Base-by-base conservation (phyloP, 2,113 vertebrate species). In the Talpa occidentalis region DNA sequence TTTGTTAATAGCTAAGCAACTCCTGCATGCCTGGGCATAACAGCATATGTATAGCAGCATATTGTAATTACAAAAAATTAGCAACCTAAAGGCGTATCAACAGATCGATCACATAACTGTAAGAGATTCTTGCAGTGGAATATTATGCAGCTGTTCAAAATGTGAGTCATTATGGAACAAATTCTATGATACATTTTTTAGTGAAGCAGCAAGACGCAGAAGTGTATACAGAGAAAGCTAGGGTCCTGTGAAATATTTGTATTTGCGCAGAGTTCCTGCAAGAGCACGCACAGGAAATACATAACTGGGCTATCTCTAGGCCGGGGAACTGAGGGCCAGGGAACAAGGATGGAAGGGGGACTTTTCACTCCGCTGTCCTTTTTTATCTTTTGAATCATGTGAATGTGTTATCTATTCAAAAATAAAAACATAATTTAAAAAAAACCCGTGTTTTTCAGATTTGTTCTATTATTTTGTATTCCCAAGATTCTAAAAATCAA, bases 121-220 rank as follows among this genome's bases (percentile, higher is more conserved):
- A 73, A 32, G 37, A 69, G 10, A 86, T 44, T 35, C 28, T 12
- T 1, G 79, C 16, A 69, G 69, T 7, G 62, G 80, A 73, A 91
- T 94, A 87, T 87, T 64, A 95, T n/a, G 76, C 82, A 94, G 66
- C 88, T 74, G 21, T 94, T 88, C 80, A 92, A 95, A 95, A 11
- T 44, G 21, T 26, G 26, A 81, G 73, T 77, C 85, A n/a, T 40
- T 42, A 76, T 16, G 40, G 74, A 59, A 64, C 49, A 91, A 32
- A 89, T 35, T 35, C 70, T 59, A 35, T 12, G 26, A 54, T 6
- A 42, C 24, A 26, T 62, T 92, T 94, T 81, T 42, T 72, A 90
- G 42, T 30, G 26, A 90, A 72, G 77, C 24, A n/a, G 9, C 54
- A 49, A 93, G 77, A 88, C 76, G 66, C 44, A 40, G 60, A 85